Conservation (phyloP, 2,888 invertebrate genomes). For the Agonopterix alstromeriana region DNA sequence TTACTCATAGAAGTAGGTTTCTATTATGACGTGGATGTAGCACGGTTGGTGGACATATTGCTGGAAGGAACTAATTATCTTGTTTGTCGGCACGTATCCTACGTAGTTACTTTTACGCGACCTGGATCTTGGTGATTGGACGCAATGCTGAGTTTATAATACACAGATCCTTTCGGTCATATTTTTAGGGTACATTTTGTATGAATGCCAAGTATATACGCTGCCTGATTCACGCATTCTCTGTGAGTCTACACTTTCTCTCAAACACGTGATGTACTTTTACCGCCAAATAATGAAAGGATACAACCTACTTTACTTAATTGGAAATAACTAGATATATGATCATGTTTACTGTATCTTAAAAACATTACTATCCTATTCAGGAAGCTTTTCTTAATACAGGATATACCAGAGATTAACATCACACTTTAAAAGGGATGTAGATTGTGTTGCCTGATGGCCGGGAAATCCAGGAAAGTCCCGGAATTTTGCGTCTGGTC, state of each 20-base stretch:
- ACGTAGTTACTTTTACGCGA: slow-evolving; percentile 15
- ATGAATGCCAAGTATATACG: slow-evolving; percentile 2
- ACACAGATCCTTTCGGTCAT: background rate
- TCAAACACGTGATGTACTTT: slow-evolving; percentile 13
- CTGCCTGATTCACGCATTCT: background rate
- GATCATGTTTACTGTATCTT: too few species aligned
- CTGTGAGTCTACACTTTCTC: slow-evolving; percentile 10
- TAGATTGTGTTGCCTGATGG: too few species aligned
- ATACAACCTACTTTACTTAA: background rate
- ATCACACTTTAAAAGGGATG: too few species aligned
- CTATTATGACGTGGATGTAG: background rate
- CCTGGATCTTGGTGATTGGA: slow-evolving; percentile 36
- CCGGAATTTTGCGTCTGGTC: too few species aligned
- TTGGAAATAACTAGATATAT: background rate
- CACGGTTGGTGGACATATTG: too few species aligned
- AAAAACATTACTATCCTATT: too few species aligned
- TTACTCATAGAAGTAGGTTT: slow-evolving; percentile 17
- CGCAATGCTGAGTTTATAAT: background rate
- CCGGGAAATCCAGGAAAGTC: too few species aligned
- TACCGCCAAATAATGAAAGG: slow-evolving; percentile 12
- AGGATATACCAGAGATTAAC: too few species aligned
- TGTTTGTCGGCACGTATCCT: background rate
- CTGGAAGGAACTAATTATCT: background rate
- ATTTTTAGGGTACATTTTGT: background rate
- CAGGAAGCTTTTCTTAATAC: too few species aligned